A percentile compares a stretch with the other conserved stretches of the same genome.
These are phyloP conservation scores for Argyrosomus japonicus DNA, from an alignment of 2,113 vertebrate genomes.

Conservation along the genomic window DNA sequence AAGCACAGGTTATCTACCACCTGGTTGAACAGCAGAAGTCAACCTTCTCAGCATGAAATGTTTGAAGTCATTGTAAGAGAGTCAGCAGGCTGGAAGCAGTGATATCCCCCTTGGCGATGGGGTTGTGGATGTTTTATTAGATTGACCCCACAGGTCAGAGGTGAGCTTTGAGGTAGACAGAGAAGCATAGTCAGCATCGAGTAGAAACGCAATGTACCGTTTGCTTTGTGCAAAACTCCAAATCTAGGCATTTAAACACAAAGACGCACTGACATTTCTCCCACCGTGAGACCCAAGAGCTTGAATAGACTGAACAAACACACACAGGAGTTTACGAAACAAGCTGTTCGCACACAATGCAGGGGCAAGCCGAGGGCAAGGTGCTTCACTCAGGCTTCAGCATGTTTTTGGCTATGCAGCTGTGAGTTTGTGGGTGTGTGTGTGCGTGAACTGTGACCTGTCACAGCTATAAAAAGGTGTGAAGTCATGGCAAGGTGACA, in stretches of 20 bases:
- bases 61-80: constrained; percentile 4
- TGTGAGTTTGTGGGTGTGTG: constrained; percentile 7
- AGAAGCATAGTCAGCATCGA: constrained; percentile 59
- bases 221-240: constrained; percentile 37
- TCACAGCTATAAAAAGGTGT: constrained; percentile 60
- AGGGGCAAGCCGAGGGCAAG: constrained; percentile 45
- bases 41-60: constrained; percentile 1
- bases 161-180: constrained; percentile 41
- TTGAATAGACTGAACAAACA: constrained; percentile 57
- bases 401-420: constrained; percentile 38
- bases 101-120: not conserved
- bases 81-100: constrained; percentile 16
- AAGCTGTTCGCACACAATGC: constrained; percentile 55
- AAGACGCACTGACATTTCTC: constrained; percentile 37
- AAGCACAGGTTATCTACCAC: constrained; percentile 10
- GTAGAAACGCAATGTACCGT: constrained; percentile 17
- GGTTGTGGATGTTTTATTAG: constrained; percentile 34
- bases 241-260: constrained; percentile 48
- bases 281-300: constrained; percentile 17
- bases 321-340: constrained; percentile 49
- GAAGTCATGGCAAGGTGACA: constrained; percentile 54
- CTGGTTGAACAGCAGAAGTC: not conserved
- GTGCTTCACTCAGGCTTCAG: constrained; percentile 42
- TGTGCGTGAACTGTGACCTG: constrained; percentile 44
- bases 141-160: constrained; percentile 59